Evolutionary conservation across 2,797 vertebrate genomes (phyloP), one percentile per base, ranked within the genome.

Genomic region (Crax fasciolata): DNA sequence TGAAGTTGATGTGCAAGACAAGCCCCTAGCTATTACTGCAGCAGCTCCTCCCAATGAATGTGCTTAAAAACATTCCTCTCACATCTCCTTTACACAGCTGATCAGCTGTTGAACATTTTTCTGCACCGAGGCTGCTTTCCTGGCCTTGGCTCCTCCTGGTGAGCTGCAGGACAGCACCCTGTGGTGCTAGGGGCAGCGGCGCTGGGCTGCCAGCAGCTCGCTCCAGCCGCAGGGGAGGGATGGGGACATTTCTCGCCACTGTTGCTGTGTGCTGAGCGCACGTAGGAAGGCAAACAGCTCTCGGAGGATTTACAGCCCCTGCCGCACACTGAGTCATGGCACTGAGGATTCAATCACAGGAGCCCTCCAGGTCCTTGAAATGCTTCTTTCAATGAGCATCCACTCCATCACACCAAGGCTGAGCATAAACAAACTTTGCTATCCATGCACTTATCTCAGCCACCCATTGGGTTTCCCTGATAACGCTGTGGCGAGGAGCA

Each of bases 351-450:
- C 89, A 95, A 77, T 91, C 93, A 91, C 66, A 48, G 90, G 92
- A 94, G 79, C 89, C 94, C 84, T 97, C 75, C 91, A 87, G 91
- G 92, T 96, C 89, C 94, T 95, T 91, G 87, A 97, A 94, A 78
- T 19, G 87, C 89, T 95, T 52, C 89, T 96, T 94, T 92, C 93
- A 92, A 89, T 84, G 91, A 96, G 79, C 79, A 94, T 68, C 92
- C 92, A 93, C 94, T 96, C 89, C 91, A 93, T 94, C 94, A 94
- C 89, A 44, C 88, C 84, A 66, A 85, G 89, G 90, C 89, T 93
- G 51, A 92, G 79, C 2, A 2, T 87, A 95, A 96, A 93, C 90
- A 93, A 92, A 95, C 78, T 94, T 85, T 87, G 74, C 90, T 67
- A 41, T 74, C 84, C 44, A 5, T 55, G 51, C 54, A 41, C 89